Evolutionary conservation across 2,113 vertebrate genomes (phyloP).

Genomic region (Lathamus discolor): DNA sequence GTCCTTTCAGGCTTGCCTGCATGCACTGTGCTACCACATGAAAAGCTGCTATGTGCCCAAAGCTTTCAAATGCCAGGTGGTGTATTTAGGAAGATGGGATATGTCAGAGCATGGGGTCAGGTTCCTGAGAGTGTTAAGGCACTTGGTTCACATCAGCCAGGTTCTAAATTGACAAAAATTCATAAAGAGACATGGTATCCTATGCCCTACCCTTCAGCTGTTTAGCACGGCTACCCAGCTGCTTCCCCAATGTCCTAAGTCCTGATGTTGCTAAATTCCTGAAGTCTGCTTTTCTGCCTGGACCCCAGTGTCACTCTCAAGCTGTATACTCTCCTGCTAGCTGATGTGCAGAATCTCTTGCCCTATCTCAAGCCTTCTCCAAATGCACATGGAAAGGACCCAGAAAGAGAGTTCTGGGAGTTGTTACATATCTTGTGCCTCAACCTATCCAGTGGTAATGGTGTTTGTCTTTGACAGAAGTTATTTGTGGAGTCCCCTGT

Average conservation of each 20-base stretch:
- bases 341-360: neutral
- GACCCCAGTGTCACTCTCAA: neutral
- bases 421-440: neutral
- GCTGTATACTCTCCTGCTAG: neutral
- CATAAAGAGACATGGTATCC: neutral
- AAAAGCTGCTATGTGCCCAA: neutral
- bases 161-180: neutral
- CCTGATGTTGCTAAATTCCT: neutral
- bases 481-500: neutral
- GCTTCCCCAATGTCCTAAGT: neutral
- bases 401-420: neutral
- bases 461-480: neutral
- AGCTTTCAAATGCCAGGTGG: neutral
- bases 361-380: neutral
- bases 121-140: neutral
- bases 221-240: neutral
- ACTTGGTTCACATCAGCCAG: neutral
- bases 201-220: neutral
- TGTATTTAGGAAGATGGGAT: neutral
- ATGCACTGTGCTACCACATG: neutral
- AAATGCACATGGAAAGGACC: neutral
- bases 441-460: neutral
- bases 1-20: neutral
- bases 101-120: neutral
- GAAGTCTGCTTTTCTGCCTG: neutral